Evolutionary conservation across 2,888 invertebrate species (phyloP), one percentile per base, ranked within the genome.

Genomic region (Hyles lineata): DNA sequence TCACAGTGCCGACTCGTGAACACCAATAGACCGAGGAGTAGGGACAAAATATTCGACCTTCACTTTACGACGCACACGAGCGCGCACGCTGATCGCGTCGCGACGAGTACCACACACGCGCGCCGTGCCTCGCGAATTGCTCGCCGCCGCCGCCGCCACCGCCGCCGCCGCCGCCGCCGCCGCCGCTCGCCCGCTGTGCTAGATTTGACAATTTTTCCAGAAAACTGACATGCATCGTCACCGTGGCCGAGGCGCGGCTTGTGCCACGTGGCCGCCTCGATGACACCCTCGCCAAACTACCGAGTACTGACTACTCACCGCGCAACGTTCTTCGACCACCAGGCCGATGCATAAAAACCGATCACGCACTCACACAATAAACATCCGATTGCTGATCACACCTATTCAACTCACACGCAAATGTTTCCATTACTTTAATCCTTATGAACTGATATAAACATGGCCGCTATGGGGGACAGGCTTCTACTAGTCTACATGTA

Each of bases 1-100:
- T 92, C 92, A 91, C 94, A 91, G 90, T 90, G 90, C 90, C 90
- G 90, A 91, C 90, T 94, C 91, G 91, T 91, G 93, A 94, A 92
- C 93, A 90, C 94, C 95, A 94, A 95, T 95, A 93, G 91, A 92
- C 91, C 92, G 92, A 90, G 91, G 92, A 93, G 94, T 92, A 91
- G 93, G 93, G 94, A 92, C 91, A 89, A 92, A 92, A 91, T 92
- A 93, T 93, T 93, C 94, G 95, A 94, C 94, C 94, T 95, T 94
- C 94, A 94, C 93, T 95, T 92, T 89, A 91, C 82, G 78, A 92
- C 91, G 90, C 93, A 90, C 92, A 92, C 91, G 88, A 90, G 83
- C 83, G 85, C 87, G 86, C 85, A 80, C 82, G 82, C 77, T 83
- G 85, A 85, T 86, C 85, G 84, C 88, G 88, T 89, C 87, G 87